Conservation (phyloP, 2,888 invertebrate genomes). For the Siphonodentalium dalli region DNA sequence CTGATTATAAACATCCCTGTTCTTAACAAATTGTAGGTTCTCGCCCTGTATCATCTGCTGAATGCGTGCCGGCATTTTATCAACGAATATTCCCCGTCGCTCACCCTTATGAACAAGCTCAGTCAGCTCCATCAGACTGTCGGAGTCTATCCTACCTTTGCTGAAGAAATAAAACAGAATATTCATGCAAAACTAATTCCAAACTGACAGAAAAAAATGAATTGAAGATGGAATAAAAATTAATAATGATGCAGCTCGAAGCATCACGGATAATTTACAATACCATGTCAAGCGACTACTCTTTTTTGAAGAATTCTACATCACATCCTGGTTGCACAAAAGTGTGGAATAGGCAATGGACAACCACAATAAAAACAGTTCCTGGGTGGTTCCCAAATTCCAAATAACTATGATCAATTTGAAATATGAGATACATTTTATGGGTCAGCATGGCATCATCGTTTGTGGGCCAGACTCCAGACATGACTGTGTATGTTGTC, state of each 20-base stretch:
- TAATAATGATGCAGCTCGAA: background rate
- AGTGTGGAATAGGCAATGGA: no score
- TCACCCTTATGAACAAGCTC: constrained; percentile 68
- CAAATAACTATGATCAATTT: no score
- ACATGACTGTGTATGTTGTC: no score
- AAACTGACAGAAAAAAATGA: background rate
- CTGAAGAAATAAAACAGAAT: constrained; percentile 21
- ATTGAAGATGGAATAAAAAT: background rate
- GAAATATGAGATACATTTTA: no score
- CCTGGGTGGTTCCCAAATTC: no score
- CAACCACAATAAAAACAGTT: no score
- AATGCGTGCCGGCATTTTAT: constrained; percentile 64
- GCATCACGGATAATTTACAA: no score
- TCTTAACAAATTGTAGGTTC: constrained; percentile 67
- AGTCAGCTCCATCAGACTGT: constrained; percentile 67
- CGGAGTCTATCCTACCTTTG: constrained; percentile 48
- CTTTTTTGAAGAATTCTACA: no score
- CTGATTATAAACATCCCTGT: constrained; percentile 66
- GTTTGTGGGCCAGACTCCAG: no score
- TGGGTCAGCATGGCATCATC: no score
- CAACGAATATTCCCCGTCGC: constrained; percentile 64
- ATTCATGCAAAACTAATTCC: background rate
- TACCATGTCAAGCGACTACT: no score
- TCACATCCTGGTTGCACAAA: no score
- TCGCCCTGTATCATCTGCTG: constrained; percentile 65